These are phyloP conservation scores for Pogonognathellus flavescens DNA, from an alignment of 1,140 invertebrate species.

Conservation along the genomic window DNA sequence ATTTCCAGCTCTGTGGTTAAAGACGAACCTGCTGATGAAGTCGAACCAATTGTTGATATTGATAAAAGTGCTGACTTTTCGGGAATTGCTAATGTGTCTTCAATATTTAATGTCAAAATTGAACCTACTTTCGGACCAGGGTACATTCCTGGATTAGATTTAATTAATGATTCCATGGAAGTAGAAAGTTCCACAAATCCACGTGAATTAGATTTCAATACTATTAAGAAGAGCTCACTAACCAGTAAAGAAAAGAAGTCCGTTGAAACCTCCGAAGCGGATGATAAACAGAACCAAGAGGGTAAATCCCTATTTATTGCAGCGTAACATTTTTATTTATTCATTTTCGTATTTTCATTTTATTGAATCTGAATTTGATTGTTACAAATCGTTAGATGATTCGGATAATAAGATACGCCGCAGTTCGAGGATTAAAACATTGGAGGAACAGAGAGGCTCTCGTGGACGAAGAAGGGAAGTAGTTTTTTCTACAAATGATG, in stretches of 20 bases:
- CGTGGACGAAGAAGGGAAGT: conserved; percentile 61
- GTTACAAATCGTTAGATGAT: too few relatives aligned
- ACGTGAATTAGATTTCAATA: background rate
- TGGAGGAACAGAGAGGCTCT: conserved; percentile 55
- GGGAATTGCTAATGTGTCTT: conserved; percentile 21
- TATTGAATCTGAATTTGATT: too few relatives aligned
- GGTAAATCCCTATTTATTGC: background rate
- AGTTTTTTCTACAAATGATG: conserved; percentile 52
- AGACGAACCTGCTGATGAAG: background rate
- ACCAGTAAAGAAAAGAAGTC: conserved; percentile 7
- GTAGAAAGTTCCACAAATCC: background rate
- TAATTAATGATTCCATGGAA: conserved; percentile 28
- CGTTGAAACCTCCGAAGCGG: background rate
- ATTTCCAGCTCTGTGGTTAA: background rate
- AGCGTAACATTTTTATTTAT: too few relatives aligned
- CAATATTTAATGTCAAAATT: conserved; percentile 39
- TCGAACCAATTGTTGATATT: background rate
- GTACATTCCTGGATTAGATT: conserved; percentile 57
- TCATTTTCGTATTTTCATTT: too few relatives aligned
- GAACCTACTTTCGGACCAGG: conserved; percentile 51
- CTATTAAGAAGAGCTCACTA: background rate
- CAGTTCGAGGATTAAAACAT: conserved; percentile 64
- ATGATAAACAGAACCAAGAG: background rate
- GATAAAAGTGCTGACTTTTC: background rate
- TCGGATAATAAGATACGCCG: conserved; percentile 56